Evolutionary conservation across 2,113 vertebrate genomes (phyloP).

Genomic region (Lathamus discolor): DNA sequence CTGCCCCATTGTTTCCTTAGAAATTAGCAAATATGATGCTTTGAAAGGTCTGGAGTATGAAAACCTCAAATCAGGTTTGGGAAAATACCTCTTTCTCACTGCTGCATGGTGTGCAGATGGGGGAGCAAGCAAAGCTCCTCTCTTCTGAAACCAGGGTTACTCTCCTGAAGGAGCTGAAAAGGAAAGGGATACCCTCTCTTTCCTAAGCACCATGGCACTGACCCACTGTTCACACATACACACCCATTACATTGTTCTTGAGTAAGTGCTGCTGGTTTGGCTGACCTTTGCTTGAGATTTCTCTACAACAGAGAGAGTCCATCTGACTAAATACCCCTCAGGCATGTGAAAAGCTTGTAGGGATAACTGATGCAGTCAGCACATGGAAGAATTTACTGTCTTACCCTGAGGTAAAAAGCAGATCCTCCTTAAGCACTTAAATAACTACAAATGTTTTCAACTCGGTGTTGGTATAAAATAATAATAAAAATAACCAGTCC

Average conservation of each 20-base stretch:
- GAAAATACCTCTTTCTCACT: neutral
- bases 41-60: neutral
- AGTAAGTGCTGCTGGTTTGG: neutral
- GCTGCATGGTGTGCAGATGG: neutral
- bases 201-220: neutral
- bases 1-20: neutral
- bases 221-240: neutral
- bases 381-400: slow-evolving; percentile 47
- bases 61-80: neutral
- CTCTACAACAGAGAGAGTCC: neutral
- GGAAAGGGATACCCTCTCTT: neutral
- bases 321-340: neutral
- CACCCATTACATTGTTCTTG: neutral
- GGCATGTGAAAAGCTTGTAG: neutral
- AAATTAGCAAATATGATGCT: neutral
- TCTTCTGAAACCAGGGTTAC: neutral
- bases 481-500: slow-evolving; percentile 3
- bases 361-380: neutral
- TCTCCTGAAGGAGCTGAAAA: neutral
- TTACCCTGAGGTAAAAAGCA: slow-evolving; percentile 24
- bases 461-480: slow-evolving; percentile 20
- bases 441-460: slow-evolving; percentile 56
- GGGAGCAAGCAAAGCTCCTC: neutral
- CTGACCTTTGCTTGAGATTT: neutral
- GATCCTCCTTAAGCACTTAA: slow-evolving; percentile 45